Base-by-base conservation (phyloP, 2,888 invertebrate genomes). In the Blera fallax region DNA sequence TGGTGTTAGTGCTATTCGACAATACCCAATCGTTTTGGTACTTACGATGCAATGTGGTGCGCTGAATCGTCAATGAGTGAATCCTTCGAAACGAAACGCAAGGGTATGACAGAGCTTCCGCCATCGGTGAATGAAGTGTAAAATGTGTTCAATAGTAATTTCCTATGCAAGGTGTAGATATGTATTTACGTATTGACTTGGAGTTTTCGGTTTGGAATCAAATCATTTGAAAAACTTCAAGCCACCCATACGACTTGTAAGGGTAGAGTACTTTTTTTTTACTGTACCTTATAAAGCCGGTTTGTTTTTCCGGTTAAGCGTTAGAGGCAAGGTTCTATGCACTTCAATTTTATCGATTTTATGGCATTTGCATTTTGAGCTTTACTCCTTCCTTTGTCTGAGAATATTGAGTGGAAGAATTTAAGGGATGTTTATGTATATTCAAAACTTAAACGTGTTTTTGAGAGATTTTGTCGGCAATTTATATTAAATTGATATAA, bases 61-160 rank as follows among this genome's bases (percentile, higher is more conserved):
- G 64, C 58, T 74, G 79, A 74, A 84, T 84, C 62, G 14, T 70
- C 79, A 84, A 80, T 84, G 80, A 79, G 64, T 18, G n/a, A 69
- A 48, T 11, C 4, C 16, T 34, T 48, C n/a, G 29, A n/a, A 14
- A 10, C 14, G 29, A 37, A 82, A 54, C 16, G 37, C 52, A 10
- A 78, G 37, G 43, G 18, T 10, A 10, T 54, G 29, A 52, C 40
- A 37, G 40, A 52, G 56, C 40, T 67, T 60, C 50, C 32, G 32
- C 48, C 48, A 52, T 62, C 52, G 80, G 24, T 34, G 70, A 64
- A 84, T 80, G 74, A 80, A 79, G 79, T 84, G 79, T 74, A 65
- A 84, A 84, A 84, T 80, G 84, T 73, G 74, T 67, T 79, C 84
- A 74, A 84, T 70, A 79, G 84, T 74, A 74, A 84, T 79, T 79